Evolutionary conservation across 1,140 invertebrate genomes (phyloP).

Genomic region (Periplaneta americana): DNA sequence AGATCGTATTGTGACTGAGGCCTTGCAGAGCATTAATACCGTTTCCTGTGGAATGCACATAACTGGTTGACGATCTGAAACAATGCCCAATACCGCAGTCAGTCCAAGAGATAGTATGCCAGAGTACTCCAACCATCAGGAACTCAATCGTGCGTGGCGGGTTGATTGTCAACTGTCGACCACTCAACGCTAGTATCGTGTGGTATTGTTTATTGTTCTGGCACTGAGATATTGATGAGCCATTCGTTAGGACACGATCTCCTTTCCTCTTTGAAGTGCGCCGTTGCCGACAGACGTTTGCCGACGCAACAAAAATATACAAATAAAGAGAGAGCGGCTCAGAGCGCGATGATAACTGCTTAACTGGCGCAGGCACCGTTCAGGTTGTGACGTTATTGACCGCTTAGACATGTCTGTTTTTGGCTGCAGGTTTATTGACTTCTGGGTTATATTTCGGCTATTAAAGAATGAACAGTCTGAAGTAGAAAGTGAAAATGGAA

Average conservation of each 20-base stretch:
- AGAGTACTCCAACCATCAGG: too few relatives aligned
- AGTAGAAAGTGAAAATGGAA: too few relatives aligned
- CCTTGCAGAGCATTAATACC: too few relatives aligned
- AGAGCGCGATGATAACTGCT: background rate
- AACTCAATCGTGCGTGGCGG: background rate
- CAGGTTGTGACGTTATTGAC: background rate
- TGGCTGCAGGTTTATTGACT: background rate
- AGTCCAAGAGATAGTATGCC: too few relatives aligned
- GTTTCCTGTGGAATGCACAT: too few relatives aligned
- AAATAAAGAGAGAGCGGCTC: background rate
- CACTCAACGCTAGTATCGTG: background rate
- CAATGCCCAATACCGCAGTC: too few relatives aligned
- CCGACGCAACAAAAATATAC: background rate
- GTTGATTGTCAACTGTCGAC: background rate
- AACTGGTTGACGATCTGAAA: too few relatives aligned
- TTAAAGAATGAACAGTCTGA: too few relatives aligned
- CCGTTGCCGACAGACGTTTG: background rate
- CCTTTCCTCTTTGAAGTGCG: background rate
- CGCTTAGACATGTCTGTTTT: background rate
- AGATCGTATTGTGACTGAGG: too few relatives aligned
- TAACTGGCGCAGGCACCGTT: background rate
- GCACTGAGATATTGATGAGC: background rate
- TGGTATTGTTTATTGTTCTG: background rate
- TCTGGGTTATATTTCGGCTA: too few relatives aligned
- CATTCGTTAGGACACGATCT: background rate